Evolutionary conservation across 2,797 vertebrate genomes (phyloP), one percentile per base, ranked within the genome.

Genomic region (Macroramphosus scolopax): DNA sequence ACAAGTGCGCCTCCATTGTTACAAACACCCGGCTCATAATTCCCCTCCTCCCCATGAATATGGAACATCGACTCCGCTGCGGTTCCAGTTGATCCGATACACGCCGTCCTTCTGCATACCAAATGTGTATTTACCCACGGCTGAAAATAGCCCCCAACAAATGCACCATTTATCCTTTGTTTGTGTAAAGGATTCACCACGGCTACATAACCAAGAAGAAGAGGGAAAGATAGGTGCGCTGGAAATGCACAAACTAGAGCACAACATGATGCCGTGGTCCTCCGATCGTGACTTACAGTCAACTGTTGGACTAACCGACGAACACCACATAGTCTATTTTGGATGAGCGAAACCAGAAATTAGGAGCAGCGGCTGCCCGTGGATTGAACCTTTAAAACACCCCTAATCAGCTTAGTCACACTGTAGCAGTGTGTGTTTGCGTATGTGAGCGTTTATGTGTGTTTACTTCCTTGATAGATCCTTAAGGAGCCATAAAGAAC

Each of bases 401-500:
- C 46, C 5, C 29, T 54, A 43, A 50, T 66, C 60, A 51, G 54
- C 63, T 58, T 58, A 44, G 38, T 64, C 33, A 26, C 52, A 40
- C 30, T 32, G 42, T 34, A 15, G 38, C 3, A 11, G 24, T 42
- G 37, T 5, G 32, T 36, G 15, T 17, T 44, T 42, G 38, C 18
- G 29, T 33, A 13, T 26, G 15, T 37, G 40, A 13, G 24, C 36
- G 12, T 45, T 50, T 53, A 10, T 41, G 8, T 34, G 17, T 39
- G 54, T 40, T 56, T 62, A 66, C 47, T 49, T 67, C 49, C 44
- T 24, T 57, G 41, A 52, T 51, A 49, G 68, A 51, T 53, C 51
- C 59, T 70, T 35, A 51, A 63, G 65, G 65, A 68, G 57, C 38
- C 42, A 75, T 78, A 64, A 75, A 78, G 44, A 56, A 74, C 40